Base-by-base conservation (phyloP, 2,113 vertebrate genomes). In the Rhadina sibilatrix region DNA sequence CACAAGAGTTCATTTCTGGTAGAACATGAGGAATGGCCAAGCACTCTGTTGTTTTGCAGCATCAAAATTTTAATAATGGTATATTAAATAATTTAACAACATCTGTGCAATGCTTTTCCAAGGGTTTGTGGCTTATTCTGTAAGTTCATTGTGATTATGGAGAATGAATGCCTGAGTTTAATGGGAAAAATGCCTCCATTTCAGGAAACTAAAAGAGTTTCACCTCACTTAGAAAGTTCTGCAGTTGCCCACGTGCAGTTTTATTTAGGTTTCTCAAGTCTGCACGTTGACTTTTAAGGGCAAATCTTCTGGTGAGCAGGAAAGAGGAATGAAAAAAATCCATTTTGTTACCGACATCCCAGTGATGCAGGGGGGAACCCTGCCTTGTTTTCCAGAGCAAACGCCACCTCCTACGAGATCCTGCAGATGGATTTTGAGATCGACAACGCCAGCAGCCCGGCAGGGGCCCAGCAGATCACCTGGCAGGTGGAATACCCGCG, bases 371-470 rank as follows among this genome's bases (percentile, higher is more conserved):
- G 20, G 79, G 60, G 74, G 52, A 56, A 22, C 3, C 18, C 12
- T 47, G 17, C 33, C 6, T 1, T 4, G 15, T 56, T 80, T 47
- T 83, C 6, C 96, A 99, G 99, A 89, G 93, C 94, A 65, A 99
- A 99, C 22, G 97, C 90, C 27, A 96, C 98, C 28, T 97, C 98
- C 47, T 98, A 99, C 0, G 99, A 99, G 97, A 98, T 99, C 98
- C 97, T 99, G 97, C 99, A 99, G 96, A 98, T 99, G 97, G 99
- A 99, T 80, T 99, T 99, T 21, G 99, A 99, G 92, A 95, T 99
- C 0, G 99, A 99, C 96, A 99, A 99, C 44, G 96, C 98, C 44
- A 99, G 99, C 71, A 98, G 97, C 83, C 97, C 98, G 96, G 98
- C 98, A 1, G 98, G 99, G 8, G 98, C 98, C 13, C 99, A 99